Conservation (phyloP, 1,140 invertebrate genomes). For the Coenobita brevimanus region DNA sequence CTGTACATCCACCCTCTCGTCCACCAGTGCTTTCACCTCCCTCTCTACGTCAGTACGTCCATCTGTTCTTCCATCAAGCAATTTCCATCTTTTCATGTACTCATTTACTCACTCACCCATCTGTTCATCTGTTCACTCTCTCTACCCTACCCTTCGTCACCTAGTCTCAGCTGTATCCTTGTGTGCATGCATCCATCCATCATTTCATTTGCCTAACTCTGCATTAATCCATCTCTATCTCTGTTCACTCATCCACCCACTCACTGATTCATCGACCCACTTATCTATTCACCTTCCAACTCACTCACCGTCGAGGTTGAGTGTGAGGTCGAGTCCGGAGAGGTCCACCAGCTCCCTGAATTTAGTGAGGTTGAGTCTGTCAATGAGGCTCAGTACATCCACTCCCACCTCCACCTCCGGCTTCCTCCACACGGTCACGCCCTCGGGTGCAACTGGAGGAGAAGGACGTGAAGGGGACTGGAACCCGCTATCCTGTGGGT, state of each 20-base stretch:
- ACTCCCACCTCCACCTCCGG: neutral
- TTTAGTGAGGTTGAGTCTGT: constrained; percentile 16
- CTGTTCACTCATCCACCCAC: too few relatives aligned
- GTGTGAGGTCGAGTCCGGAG: neutral
- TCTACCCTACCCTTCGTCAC: neutral
- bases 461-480: neutral
- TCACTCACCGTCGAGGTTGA: constrained; percentile 1
- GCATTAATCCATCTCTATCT: too few relatives aligned
- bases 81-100: neutral
- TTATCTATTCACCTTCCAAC: too few relatives aligned
- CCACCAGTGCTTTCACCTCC: too few relatives aligned
- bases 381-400: neutral
- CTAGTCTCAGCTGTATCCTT: neutral
- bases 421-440: neutral
- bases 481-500: too few relatives aligned
- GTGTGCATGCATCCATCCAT: neutral
- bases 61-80: neutral
- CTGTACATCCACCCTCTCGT: too few relatives aligned
- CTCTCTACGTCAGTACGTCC: neutral
- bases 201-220: neutral
- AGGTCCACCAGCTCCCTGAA: neutral
- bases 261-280: too few relatives aligned
- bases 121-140: neutral
- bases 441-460: neutral
- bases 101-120: neutral